Conservation (phyloP, 2,888 invertebrate species). For the Abscondita cerata region DNA sequence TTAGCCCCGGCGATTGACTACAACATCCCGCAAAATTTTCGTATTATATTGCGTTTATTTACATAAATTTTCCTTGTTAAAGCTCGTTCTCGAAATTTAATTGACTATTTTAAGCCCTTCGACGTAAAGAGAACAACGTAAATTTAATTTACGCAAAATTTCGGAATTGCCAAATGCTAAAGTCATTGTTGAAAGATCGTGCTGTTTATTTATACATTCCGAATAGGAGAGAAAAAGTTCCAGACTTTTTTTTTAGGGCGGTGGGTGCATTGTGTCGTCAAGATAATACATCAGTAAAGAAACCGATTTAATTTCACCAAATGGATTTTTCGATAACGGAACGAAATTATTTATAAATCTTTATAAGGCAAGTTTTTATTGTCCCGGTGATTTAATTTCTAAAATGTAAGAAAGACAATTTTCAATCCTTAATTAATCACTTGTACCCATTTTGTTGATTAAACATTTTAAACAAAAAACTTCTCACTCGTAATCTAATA, state of each 20-base stretch:
- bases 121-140: slow-evolving; percentile 1
- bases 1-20: slow-evolving; percentile 12
- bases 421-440: too few species aligned
- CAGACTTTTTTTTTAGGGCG: not conserved
- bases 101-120: slow-evolving; percentile 2
- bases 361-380: too few species aligned
- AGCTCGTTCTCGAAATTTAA: slow-evolving; percentile 3
- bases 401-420: too few species aligned
- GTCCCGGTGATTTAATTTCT: too few species aligned
- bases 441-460: too few species aligned
- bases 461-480: too few species aligned
- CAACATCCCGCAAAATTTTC: slow-evolving; percentile 18
- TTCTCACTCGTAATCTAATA: too few species aligned
- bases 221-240: not conserved
- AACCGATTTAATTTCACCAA: slow-evolving; percentile 11
- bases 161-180: not conserved
- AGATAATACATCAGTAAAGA: slow-evolving; percentile 9
- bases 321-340: not conserved
- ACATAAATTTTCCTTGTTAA: slow-evolving; percentile 8
- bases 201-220: slow-evolving; percentile 7
- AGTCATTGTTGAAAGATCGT: not conserved
- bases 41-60: slow-evolving; percentile 13
- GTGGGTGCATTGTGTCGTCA: slow-evolving; percentile 2
- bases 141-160: slow-evolving; percentile 11
- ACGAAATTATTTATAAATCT: not conserved